Conservation (phyloP, 2,113 vertebrate genomes). For the Hypomesus transpacificus region DNA sequence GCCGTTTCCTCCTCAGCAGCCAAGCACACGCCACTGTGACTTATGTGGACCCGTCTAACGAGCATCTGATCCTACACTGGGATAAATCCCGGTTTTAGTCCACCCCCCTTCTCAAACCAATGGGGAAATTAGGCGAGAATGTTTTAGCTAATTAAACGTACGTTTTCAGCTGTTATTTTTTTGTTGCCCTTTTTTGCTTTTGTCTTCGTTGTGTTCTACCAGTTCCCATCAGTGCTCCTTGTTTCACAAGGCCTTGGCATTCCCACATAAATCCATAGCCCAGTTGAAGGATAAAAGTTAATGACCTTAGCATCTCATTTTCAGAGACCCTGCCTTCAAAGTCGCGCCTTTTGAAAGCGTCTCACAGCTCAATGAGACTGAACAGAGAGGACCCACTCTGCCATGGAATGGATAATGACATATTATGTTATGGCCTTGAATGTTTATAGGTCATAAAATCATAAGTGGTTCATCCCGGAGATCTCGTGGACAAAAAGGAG, state of each 20-base stretch:
- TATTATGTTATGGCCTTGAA: conserved; percentile 59
- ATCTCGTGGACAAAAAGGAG: conserved; percentile 46
- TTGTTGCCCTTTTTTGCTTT: conserved; percentile 21
- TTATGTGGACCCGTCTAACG: not conserved
- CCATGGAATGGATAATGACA: conserved; percentile 63
- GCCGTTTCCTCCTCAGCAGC: not conserved
- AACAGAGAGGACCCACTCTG: conserved; percentile 55
- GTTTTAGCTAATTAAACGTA: conserved; percentile 21
- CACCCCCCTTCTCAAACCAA: conserved; percentile 23
- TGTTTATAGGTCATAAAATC: conserved; percentile 61
- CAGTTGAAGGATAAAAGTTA: conserved; percentile 67
- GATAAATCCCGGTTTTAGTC: not conserved
- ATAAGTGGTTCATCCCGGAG: conserved; percentile 38
- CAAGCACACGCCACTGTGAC: not conserved
- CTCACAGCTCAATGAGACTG: conserved; percentile 52
- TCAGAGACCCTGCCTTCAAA: conserved; percentile 44
- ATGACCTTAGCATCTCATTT: conserved; percentile 68
- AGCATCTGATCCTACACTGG: not conserved
- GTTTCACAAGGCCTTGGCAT: conserved; percentile 30
- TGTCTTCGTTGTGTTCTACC: conserved; percentile 16
- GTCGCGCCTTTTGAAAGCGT: conserved; percentile 53
- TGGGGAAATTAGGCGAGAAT: conserved; percentile 22
- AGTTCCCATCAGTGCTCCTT: not conserved
- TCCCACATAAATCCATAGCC: conserved; percentile 51
- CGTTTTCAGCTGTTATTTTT: conserved; percentile 1